Conservation (phyloP, 2,888 invertebrate species). For the Luperina testacea region DNA sequence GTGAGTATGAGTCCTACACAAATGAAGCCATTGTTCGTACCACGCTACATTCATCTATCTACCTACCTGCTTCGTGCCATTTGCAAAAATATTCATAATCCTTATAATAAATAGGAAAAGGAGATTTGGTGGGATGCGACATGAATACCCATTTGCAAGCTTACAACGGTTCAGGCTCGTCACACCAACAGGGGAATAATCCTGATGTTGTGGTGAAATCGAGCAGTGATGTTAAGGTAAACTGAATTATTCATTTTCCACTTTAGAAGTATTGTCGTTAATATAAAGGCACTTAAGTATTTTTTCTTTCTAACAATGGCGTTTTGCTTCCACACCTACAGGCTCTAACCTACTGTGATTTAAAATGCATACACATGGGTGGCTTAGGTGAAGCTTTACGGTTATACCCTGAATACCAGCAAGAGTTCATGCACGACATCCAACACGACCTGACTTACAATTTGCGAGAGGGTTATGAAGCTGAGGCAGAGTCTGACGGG, state of each 20-base stretch:
- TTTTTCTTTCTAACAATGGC: slow-evolving; percentile 7
- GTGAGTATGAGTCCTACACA: slow-evolving; percentile 92
- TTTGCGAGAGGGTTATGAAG: slow-evolving; percentile 97
- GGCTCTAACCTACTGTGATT: slow-evolving; percentile 98
- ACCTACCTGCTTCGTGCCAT: slow-evolving; percentile 2
- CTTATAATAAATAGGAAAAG: slow-evolving; percentile 93
- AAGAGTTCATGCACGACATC: slow-evolving; percentile 98
- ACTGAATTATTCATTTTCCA: slow-evolving; percentile 45
- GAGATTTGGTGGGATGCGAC: slow-evolving; percentile 98
- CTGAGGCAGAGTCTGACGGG: slow-evolving; percentile 94
- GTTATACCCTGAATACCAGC: slow-evolving; percentile 98
- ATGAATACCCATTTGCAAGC: slow-evolving; percentile 95
- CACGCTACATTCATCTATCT: slow-evolving; percentile 7
- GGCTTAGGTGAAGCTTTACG: slow-evolving; percentile 97
- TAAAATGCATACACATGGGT: slow-evolving; percentile 97
- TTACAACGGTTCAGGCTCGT: slow-evolving; percentile 90
- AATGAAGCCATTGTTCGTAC: slow-evolving; percentile 41
- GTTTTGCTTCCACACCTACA: slow-evolving; percentile 71
- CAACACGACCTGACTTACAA: slow-evolving; percentile 98
- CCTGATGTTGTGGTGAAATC: slow-evolving; percentile 96
- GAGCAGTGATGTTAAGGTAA: slow-evolving; percentile 96
- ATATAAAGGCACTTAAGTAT: neutral
- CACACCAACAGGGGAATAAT: slow-evolving; percentile 88
- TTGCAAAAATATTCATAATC: slow-evolving; percentile 48
- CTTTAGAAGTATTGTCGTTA: neutral